A percentile compares a stretch with the other conserved stretches of the same genome.
Evolutionary conservation across 2,113 vertebrate genomes (phyloP).

Genomic region (Caloenas nicobarica): DNA sequence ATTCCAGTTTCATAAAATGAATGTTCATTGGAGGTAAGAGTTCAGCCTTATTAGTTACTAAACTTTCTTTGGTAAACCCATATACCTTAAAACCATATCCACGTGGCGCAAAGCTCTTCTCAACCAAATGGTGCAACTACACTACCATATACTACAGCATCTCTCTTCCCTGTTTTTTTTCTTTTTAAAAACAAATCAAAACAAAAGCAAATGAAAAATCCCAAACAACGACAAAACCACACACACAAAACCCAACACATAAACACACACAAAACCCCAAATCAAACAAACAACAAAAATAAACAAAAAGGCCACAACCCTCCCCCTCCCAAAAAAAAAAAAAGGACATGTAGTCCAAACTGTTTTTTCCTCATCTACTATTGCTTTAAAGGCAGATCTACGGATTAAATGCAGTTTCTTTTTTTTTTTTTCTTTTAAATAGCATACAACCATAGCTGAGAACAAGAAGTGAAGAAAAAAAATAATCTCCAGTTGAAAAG

Average conservation of each 20-base stretch:
- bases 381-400: background rate
- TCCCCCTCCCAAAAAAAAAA: no score
- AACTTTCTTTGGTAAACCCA: background rate
- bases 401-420: background rate
- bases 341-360: background rate
- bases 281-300: no score
- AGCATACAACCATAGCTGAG: background rate
- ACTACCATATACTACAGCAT: background rate
- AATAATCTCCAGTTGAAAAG: background rate
- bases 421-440: background rate
- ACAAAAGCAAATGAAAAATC: background rate
- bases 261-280: no score
- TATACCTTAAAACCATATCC: background rate
- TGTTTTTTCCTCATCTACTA: background rate
- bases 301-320: no score
- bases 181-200: background rate
- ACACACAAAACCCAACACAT: no score
- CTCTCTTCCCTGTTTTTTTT: background rate
- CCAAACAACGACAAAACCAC: fast-evolving
- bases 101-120: background rate
- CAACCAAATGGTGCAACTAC: background rate
- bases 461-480: background rate
- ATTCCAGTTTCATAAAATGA: background rate
- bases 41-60: background rate
- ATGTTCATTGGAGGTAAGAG: background rate